phyloP scores from a whole-genome alignment of 2,797 vertebrate species.

The Novumbra hubbsi region DNA sequence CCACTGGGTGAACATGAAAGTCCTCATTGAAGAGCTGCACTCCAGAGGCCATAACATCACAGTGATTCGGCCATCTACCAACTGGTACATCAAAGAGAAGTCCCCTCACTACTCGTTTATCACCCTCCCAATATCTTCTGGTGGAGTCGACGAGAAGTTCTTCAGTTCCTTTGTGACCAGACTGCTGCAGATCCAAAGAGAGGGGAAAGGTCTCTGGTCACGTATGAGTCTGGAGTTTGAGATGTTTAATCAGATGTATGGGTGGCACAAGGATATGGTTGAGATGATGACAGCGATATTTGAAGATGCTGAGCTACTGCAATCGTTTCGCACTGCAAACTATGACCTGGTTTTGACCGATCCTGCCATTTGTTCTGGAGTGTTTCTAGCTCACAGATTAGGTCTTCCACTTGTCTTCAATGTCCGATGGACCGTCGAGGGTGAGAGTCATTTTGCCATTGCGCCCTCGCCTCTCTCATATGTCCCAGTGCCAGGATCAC shows the following conservation, averaged over 20 bases:
- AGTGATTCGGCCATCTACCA: constrained; percentile 10
- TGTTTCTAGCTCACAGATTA: constrained; percentile 51
- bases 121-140: neutral
- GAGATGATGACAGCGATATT: constrained; percentile 14
- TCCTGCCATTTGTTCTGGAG: constrained; percentile 47
- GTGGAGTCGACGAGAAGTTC: constrained; percentile 18
- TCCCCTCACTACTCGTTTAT: constrained; percentile 50
- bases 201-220: constrained; percentile 40
- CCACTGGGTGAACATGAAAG: constrained; percentile 36
- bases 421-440: constrained; percentile 57
- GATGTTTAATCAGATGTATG: neutral
- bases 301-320: constrained; percentile 44
- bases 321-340: constrained; percentile 42
- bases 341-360: constrained; percentile 63
- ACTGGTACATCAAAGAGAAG: constrained; percentile 18
- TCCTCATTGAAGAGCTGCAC: constrained; percentile 38
- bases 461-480: constrained; percentile 61
- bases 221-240: constrained; percentile 35
- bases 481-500: constrained; percentile 35
- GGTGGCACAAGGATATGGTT: constrained; percentile 24
- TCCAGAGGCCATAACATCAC: constrained; percentile 36
- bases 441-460: constrained; percentile 50
- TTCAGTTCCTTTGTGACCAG: constrained; percentile 13
- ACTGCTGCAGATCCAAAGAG: constrained; percentile 15
- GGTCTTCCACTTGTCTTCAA: constrained; percentile 63